phyloP scores from a whole-genome alignment of 2,113 vertebrate species.

The Chauna torquata region DNA sequence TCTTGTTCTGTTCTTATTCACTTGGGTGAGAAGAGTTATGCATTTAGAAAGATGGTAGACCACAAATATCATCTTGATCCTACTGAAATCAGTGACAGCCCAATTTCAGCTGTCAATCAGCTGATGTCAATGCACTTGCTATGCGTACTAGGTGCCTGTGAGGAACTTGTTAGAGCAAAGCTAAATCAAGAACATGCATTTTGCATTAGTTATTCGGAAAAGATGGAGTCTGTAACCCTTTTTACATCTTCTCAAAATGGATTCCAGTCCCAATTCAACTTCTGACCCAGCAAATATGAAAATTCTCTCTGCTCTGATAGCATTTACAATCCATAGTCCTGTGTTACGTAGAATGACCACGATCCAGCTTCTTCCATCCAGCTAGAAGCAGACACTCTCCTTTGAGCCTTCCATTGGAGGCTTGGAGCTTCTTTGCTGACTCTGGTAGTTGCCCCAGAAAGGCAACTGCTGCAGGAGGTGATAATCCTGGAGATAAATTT shows the following conservation, averaged over 20 bases:
- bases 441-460: not conserved
- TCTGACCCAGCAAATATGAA: not conserved
- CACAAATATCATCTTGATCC: not conserved
- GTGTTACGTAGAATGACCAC: not conserved
- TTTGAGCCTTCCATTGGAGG: not conserved
- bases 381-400: not conserved
- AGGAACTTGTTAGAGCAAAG: not conserved
- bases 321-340: not conserved
- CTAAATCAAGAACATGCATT: not conserved
- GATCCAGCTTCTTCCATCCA: not conserved
- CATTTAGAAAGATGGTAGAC: not conserved
- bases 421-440: not conserved
- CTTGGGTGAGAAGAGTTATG: not conserved
- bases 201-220: not conserved
- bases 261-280: not conserved
- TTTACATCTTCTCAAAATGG: not conserved
- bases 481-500: not conserved
- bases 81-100: not conserved
- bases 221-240: not conserved
- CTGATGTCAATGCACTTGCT: not conserved
- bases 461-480: not conserved
- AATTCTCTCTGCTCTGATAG: not conserved
- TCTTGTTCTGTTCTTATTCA: not conserved
- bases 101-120: too few species aligned
- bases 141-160: not conserved